Conservation (phyloP, 92 coral and sea anemone genomes). For the Diadumene lineata region DNA sequence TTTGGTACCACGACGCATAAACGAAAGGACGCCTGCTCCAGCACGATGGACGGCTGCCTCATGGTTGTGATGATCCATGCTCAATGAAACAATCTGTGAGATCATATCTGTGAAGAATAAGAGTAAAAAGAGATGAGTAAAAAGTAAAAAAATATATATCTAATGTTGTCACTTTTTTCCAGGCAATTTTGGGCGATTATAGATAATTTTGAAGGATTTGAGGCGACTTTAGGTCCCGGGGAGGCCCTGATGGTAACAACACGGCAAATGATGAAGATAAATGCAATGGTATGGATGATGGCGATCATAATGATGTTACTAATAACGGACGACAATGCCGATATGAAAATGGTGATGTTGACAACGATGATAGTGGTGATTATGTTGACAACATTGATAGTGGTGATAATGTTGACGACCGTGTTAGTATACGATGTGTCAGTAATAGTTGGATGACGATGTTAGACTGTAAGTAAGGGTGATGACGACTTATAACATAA, state of each 20-base stretch:
- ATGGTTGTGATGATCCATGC: slow-evolving; percentile 19
- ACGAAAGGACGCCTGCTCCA: slow-evolving; percentile 33
- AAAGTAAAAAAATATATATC: too few relatives aligned
- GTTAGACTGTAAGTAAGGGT: background rate
- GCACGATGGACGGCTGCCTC: slow-evolving; percentile 33
- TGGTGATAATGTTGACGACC: background rate
- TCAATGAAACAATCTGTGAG: slow-evolving; percentile 15
- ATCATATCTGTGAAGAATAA: slow-evolving; percentile 18
- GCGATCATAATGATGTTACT: background rate
- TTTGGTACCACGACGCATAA: slow-evolving; percentile 23
- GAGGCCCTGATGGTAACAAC: too few relatives aligned
- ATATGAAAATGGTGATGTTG: too few relatives aligned
- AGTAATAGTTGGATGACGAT: background rate
- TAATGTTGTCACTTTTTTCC: background rate
- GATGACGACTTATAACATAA: background rate
- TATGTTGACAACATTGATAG: background rate
- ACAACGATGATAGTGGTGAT: background rate
- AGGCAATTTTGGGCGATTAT: background rate
- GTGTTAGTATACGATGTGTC: background rate
- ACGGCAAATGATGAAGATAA: too few relatives aligned
- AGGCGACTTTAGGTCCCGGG: too few relatives aligned
- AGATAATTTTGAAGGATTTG: too few relatives aligned
- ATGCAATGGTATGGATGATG: too few relatives aligned
- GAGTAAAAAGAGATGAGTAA: background rate
- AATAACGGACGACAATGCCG: too few relatives aligned